Evolutionary conservation across 2,113 vertebrate species (phyloP).

Genomic region (Raja brachyura): DNA sequence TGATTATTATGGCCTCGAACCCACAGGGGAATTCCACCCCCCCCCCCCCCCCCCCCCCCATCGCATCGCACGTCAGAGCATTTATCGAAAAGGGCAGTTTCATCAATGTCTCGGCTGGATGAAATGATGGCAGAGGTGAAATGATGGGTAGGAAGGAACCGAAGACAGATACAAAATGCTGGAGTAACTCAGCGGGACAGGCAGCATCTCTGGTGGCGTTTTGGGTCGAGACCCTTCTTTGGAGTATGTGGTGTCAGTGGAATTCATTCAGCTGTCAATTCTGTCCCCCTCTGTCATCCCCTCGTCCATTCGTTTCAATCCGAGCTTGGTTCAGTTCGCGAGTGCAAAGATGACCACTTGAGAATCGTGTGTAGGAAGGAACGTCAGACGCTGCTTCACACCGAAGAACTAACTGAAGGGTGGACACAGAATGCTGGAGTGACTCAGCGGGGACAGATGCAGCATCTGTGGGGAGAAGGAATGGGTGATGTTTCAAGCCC

Average conservation of each 20-base stretch:
- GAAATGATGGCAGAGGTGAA: background rate
- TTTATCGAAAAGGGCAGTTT: background rate
- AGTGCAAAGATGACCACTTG: background rate
- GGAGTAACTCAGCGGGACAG: no score
- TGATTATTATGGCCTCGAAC: background rate
- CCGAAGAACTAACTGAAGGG: no score
- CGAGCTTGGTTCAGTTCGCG: background rate
- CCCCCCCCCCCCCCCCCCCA: no score
- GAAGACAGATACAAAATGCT: no score
- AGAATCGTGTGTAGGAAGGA: no score
- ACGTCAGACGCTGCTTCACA: no score
- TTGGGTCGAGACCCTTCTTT: no score
- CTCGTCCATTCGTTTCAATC: background rate
- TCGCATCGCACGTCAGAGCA: background rate
- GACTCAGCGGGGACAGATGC: no score
- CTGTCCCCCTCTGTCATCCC: background rate
- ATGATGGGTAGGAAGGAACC: background rate
- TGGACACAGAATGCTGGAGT: no score
- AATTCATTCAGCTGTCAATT: conserved; percentile 19
- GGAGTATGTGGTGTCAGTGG: background rate
- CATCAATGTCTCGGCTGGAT: background rate
- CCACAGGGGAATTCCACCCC: background rate
- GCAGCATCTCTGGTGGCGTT: no score
- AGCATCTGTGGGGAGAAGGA: no score
- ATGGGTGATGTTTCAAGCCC: no score